Evolutionary conservation across 2,113 vertebrate genomes (phyloP), one percentile per base, ranked within the genome.

Genomic region (Gulo gulo): DNA sequence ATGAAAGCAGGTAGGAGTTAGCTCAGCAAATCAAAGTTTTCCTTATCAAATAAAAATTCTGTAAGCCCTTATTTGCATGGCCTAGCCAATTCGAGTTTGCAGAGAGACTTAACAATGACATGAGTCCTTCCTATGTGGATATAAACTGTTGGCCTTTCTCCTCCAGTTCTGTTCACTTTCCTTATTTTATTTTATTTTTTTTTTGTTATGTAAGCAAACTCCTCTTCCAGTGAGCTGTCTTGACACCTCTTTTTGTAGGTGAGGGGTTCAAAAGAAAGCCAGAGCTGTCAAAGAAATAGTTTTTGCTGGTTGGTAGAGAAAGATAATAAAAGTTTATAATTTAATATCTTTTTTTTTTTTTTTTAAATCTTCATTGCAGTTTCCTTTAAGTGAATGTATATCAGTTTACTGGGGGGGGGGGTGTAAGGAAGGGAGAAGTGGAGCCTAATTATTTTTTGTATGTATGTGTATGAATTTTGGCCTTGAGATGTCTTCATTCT

Each of bases 141-240:
- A 18, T 4, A 57, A 1, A 11, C 31, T 3, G 3, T 9, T 5
- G 16, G 12, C 5, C 7, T 71, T 31, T 5, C 23, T 63, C 4
- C 52, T 88, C 7, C 7, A n/a, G 47, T 57, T 89, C 12, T 80
- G 2, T 18, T 92, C 45, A 50, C 34, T 80, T 65, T 52, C 11
- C 29, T 81, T 26, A 34, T 74, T 50, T 3, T 50, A 80, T 89
- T 94, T 94, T n/a, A 59, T 12, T 11, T 13, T 85, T 92, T 94
- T 94, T n/a, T n/a, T 14, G 15, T 26, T 50, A 23, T 59, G 42
- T 39, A 59, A 31, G 8, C 21, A 12, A 84, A 39, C 5, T 7
- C 4, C 20, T 34, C 6, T 59, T 92, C 31, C 29, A 76, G 16
- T 1, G 8, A 82, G 34, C 3, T 47, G 8, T 42, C 21, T 42